Evolutionary conservation across 2,113 vertebrate species (phyloP), one percentile per base, ranked within the genome.

Genomic region (Struthio camelus): DNA sequence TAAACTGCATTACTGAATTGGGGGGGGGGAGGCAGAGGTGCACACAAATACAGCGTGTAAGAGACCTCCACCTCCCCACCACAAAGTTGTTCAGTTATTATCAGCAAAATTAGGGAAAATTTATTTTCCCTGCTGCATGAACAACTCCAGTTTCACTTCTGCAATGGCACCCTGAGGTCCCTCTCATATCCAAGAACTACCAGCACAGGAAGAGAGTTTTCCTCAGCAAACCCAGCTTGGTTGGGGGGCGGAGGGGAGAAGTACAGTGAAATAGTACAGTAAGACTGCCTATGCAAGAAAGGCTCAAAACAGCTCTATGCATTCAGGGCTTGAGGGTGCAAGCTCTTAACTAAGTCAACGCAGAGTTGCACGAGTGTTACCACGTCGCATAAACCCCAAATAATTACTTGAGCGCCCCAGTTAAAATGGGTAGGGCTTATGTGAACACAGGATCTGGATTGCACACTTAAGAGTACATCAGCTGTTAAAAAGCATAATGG

Each of bases 231-330:
- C 81, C 32, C 8, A 75, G 8, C 25, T 46, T 10, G 22, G 12
- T 46, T 10, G 22, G 12, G 16, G 27, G 38, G 11, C 18, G 32
- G 5, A 10, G 17, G 56, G 17, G 56, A 23, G 17, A 34, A 34
- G 56, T 58, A 58, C 30, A 34, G 46, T 19, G 62, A 3, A 70
- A 50, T 61, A 32, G 20, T 3, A 38, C 15, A 17, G 34, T 20
- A 38, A 44, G 53, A 36, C 3, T 4, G 27, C 23, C 36, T 19
- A 46, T 5, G 14, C 46, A 5, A 30, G 54, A 32, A 9, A 14
- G 23, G 44, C 50, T 70, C 28, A 36, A 12, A 36, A 23, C 1
- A 7, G 23, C 15, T 30, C 58, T 10, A 0, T 1, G 25, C 24
- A 6, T 24, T 2, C 2, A 7, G 36, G 50, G 6, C n/a, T 51